Conservation (phyloP, 2,797 vertebrate genomes). For the Rhinogobio ventralis region DNA sequence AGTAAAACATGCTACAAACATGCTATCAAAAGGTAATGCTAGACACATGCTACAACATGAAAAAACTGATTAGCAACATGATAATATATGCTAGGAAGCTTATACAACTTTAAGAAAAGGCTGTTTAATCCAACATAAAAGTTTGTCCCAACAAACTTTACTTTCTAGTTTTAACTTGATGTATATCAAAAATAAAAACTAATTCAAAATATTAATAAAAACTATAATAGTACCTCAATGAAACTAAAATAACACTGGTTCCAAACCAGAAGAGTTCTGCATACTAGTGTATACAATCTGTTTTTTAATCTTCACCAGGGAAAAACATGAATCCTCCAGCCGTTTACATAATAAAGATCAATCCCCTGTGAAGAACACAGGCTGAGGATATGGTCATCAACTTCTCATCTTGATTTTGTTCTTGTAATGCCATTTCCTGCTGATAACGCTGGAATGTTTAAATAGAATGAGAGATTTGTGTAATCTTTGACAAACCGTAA, state of each 20-base stretch:
- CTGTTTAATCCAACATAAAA: neutral
- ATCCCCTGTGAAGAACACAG: constrained; percentile 63
- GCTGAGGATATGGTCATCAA: constrained; percentile 56
- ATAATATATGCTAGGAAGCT: neutral
- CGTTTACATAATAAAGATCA: constrained; percentile 59
- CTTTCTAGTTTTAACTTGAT: too few species aligned
- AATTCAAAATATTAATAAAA: too few species aligned
- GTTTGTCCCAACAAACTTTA: neutral
- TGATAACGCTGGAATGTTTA: constrained; percentile 72
- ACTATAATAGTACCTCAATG: too few species aligned
- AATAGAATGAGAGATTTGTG: constrained; percentile 66
- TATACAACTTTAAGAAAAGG: neutral
- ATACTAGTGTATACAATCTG: neutral
- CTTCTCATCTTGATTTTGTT: constrained; percentile 59
- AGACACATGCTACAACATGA: too few species aligned
- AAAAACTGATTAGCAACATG: too few species aligned
- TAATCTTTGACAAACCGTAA: constrained; percentile 49
- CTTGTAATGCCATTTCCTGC: constrained; percentile 72
- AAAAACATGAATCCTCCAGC: constrained; percentile 9
- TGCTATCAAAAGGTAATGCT: neutral
- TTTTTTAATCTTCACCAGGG: neutral
- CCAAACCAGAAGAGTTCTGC: too few species aligned
- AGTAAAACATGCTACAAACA: constrained; percentile 2
- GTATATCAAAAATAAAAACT: too few species aligned
- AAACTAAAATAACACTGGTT: too few species aligned